A percentile compares a stretch with the other conserved stretches of the same genome.
Evolutionary conservation across 2,888 invertebrate genomes (phyloP).

Genomic region (Amiota communis): DNA sequence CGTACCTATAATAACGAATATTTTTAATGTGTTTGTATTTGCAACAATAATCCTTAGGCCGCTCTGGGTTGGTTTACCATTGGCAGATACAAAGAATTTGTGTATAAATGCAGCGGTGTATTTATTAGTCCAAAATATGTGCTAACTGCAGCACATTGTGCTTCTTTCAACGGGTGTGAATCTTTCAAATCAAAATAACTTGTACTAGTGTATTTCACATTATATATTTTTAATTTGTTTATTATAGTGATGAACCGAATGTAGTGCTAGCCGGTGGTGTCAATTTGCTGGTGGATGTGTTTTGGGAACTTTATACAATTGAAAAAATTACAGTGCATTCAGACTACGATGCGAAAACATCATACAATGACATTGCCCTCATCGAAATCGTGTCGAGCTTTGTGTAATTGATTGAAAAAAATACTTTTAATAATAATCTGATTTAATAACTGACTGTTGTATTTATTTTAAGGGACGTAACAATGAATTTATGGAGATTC

Average conservation of each 20-base stretch:
- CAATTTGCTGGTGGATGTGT: neutral
- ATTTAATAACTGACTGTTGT: neutral
- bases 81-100: neutral
- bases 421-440: neutral
- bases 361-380: slow-evolving; percentile 19
- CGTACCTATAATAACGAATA: too few relatives aligned
- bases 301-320: neutral
- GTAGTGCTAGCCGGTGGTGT: neutral
- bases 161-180: neutral
- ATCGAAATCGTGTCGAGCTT: neutral
- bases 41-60: neutral
- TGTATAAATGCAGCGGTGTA: neutral
- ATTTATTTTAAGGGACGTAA: slow-evolving; percentile 58
- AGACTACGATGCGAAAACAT: neutral
- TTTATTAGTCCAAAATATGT: slow-evolving; percentile 9
- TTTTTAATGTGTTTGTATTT: too few relatives aligned
- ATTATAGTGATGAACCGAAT: neutral
- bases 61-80: neutral
- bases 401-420: neutral
- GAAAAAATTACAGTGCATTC: slow-evolving; percentile 1
- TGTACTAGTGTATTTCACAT: neutral
- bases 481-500: slow-evolving; percentile 75
- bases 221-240: neutral
- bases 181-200: neutral
- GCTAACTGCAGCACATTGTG: slow-evolving; percentile 8